Evolutionary conservation across 2,888 invertebrate genomes (phyloP), one percentile per base, ranked within the genome.

Genomic region (Tetramorium bicarinatum): DNA sequence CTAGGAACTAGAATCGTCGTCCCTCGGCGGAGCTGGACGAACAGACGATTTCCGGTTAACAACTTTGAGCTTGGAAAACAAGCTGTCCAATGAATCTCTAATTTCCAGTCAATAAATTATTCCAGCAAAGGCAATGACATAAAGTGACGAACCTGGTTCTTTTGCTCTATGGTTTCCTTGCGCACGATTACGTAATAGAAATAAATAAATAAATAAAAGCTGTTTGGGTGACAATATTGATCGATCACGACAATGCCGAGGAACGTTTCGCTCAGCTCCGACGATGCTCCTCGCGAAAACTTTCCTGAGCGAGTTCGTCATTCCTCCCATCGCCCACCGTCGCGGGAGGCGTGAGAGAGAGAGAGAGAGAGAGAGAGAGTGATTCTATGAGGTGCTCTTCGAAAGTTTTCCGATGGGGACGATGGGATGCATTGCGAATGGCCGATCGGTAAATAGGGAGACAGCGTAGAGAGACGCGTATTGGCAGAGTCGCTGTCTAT

Each of bases 401-500:
- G 47, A 59, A 80, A 80, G 79, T 80, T 80, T 80, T 59, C 47
- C 25, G 54, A 21, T n/a, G 29, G 64, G 44, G 44, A 84, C 44
- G 61, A 77, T 59, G 66, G 75, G 52, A 8, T 49, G 79, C 77
- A 67, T 77, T 61, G 34, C 61, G 75, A 69, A 64, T 41, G 62
- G 62, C 52, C 52, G 75, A 75, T 75, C 52, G 29, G 52, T 76
- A 72, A 80, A 80, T 80, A 72, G 9, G 59, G 8, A 80, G 61
- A 29, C 13, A 44, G 7, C 34, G 44, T 71, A 74, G n/a, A 84
- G 84, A 83, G 86, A 82, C 85, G 87, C 82, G 83, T 87, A 86
- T 83, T 87, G 69, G 87, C 86, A 89, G 85, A 76, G 86, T 87
- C 87, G 89, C 83, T 85, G 72, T 84, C 82, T 82, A 82, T 82